Percentiles rank a stretch among this genome's conserved stretches.
These are phyloP conservation scores for Leptinotarsa lineolata DNA, from an alignment of 1,140 invertebrate genomes.

Conservation along the genomic window DNA sequence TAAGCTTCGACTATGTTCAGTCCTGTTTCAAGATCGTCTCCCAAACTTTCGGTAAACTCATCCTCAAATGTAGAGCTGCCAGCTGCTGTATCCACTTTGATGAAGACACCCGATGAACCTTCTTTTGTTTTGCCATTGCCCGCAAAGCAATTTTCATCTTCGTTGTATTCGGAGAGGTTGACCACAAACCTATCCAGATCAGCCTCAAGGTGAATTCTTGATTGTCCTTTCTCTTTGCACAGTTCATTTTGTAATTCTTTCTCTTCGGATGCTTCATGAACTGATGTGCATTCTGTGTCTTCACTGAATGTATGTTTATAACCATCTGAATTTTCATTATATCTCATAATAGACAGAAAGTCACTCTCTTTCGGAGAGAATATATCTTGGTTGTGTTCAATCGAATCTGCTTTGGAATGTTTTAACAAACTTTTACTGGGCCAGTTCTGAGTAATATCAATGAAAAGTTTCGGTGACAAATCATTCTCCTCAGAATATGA, in stretches of 20 bases:
- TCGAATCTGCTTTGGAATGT: background rate
- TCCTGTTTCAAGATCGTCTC: slow-evolving; percentile 34
- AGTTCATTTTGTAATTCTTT: too few relatives aligned
- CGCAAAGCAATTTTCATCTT: background rate
- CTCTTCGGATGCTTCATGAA: too few relatives aligned
- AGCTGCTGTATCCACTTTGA: background rate
- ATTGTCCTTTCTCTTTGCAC: background rate
- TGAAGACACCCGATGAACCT: background rate
- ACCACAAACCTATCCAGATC: background rate
- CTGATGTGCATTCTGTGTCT: too few relatives aligned
- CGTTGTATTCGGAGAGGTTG: background rate
- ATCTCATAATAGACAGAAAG: background rate
- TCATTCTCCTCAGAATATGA: too few relatives aligned
- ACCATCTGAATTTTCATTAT: background rate
- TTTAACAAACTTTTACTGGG: background rate
- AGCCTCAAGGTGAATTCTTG: background rate
- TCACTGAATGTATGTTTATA: too few relatives aligned
- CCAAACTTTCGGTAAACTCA: slow-evolving; percentile 34
- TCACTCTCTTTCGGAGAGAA: background rate
- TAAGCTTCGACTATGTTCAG: slow-evolving; percentile 41
- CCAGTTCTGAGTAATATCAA: too few relatives aligned
- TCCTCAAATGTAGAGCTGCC: slow-evolving; percentile 21
- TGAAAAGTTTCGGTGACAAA: too few relatives aligned
- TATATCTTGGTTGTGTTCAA: background rate
- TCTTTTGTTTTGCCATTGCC: background rate